These are phyloP conservation scores for Entomyzon cyanotis DNA, from an alignment of 2,113 vertebrate species.

Conservation along the genomic window DNA sequence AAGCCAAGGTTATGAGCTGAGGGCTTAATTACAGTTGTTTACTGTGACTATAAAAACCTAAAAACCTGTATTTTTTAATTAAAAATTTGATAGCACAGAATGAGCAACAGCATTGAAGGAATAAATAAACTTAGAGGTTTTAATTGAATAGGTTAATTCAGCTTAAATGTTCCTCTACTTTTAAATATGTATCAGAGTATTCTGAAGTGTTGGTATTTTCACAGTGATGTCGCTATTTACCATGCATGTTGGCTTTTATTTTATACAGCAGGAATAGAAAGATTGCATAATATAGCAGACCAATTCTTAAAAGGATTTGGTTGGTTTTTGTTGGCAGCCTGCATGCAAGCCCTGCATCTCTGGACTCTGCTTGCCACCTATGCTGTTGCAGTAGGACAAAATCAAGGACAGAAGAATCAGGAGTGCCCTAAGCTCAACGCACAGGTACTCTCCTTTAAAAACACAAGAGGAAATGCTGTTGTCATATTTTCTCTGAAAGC, in stretches of 20 bases:
- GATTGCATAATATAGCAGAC: constrained; percentile 9
- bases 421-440: constrained; percentile 58
- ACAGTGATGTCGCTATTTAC: background rate
- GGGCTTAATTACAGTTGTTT: background rate
- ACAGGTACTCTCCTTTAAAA: constrained; percentile 67
- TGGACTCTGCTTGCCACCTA: constrained; percentile 60
- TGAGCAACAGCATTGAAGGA: background rate
- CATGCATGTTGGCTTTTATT: constrained; percentile 4
- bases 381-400: constrained; percentile 66
- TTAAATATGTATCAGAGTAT: background rate
- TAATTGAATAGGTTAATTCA: background rate
- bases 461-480: background rate
- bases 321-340: constrained; percentile 69
- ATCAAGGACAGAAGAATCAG: constrained; percentile 69
- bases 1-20: background rate
- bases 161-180: background rate
- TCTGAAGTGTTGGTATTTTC: background rate
- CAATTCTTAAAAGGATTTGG: constrained; percentile 57
- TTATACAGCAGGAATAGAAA: constrained; percentile 14
- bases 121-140: background rate
- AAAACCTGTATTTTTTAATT: background rate
- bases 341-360: constrained; percentile 62
- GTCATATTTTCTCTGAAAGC: background rate
- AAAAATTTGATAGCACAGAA: background rate
- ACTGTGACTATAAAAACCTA: background rate